Evolutionary conservation across 2,797 vertebrate genomes (phyloP).

Genomic region (Buphagus erythrorhynchus): DNA sequence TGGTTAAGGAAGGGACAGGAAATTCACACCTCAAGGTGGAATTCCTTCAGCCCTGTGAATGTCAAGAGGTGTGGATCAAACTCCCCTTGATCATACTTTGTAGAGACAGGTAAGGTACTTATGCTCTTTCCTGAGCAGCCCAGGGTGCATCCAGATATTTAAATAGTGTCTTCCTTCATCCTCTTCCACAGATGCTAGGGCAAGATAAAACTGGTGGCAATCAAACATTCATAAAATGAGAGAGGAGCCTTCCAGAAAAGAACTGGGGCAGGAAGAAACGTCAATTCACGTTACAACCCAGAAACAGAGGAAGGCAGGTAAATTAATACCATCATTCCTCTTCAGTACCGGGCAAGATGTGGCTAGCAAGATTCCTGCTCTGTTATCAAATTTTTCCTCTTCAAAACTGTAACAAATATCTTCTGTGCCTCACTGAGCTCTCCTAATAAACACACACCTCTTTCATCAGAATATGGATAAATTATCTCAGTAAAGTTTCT

Average conservation of each 20-base stretch:
- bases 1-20: background rate
- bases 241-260: background rate
- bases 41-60: background rate
- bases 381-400: background rate
- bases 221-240: background rate
- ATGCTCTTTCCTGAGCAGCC: background rate
- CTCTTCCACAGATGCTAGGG: background rate
- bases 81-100: background rate
- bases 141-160: background rate
- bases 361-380: background rate
- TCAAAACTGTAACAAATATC: background rate
- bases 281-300: background rate
- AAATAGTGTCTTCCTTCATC: background rate
- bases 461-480: background rate
- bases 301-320: background rate
- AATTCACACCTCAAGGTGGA: background rate
- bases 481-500: background rate
- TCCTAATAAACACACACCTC: background rate
- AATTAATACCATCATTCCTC: background rate
- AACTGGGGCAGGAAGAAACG: background rate
- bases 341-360: background rate
- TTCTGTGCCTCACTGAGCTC: background rate
- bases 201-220: background rate
- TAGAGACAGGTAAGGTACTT: background rate
- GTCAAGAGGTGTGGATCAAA: background rate